Percentiles rank a stretch among this genome's conserved stretches.
Conservation (phyloP, 2,888 invertebrate genomes). For the Dendrolimus pini region DNA sequence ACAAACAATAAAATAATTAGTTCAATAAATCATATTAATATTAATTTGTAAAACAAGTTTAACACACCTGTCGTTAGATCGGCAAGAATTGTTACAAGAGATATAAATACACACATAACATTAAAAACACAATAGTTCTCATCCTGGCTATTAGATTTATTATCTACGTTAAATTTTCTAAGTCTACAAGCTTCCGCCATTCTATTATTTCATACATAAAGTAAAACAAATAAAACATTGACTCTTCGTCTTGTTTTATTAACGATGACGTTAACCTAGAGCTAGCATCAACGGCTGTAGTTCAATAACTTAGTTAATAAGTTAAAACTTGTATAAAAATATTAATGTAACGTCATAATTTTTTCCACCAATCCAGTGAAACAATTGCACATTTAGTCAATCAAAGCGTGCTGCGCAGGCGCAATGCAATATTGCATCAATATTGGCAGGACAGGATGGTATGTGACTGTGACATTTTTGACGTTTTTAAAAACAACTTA, state of each 20-base stretch:
- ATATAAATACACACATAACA: constrained; percentile 73
- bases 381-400: constrained; percentile 12
- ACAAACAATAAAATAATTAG: not conserved
- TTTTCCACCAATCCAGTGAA: constrained; percentile 12
- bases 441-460: no score
- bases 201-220: constrained; percentile 28
- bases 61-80: constrained; percentile 77
- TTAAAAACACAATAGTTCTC: constrained; percentile 70
- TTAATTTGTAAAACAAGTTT: constrained; percentile 11
- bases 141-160: constrained; percentile 52
- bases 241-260: not conserved
- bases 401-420: constrained; percentile 23
- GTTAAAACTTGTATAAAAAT: no score
- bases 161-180: constrained; percentile 42
- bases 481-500: no score
- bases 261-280: constrained; percentile 11
- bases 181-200: constrained; percentile 69
- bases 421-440: constrained; percentile 9
- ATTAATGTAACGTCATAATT: not conserved
- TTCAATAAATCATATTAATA: not conserved
- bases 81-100: constrained; percentile 74
- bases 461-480: no score
- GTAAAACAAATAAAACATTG: constrained; percentile 9
- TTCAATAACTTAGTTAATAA: no score
- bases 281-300: constrained; percentile 3